A percentile compares a stretch with the other conserved stretches of the same genome.
phyloP scores from a whole-genome alignment of 2,797 vertebrate genomes.

The Oreochromis grahami region DNA sequence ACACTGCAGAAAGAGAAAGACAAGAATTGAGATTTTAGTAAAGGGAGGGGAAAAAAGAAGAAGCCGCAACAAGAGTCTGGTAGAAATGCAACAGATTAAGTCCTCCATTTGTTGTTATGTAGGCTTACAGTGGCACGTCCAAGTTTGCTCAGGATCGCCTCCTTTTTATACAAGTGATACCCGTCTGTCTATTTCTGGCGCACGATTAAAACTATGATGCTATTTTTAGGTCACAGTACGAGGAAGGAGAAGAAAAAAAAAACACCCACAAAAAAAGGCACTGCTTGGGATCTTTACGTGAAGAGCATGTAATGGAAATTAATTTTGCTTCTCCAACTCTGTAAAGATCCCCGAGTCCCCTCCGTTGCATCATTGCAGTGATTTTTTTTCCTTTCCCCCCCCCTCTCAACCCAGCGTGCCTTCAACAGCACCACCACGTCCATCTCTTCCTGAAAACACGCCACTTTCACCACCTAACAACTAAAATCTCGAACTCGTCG shows the following conservation, averaged over 20 bases:
- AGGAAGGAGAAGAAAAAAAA: conserved; percentile 73
- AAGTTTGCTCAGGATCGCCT: conserved; percentile 90
- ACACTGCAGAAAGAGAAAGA: conserved; percentile 54
- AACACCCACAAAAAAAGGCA: conserved; percentile 88
- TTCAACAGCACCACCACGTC: conserved; percentile 55
- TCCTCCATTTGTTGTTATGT: conserved; percentile 85
- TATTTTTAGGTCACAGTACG: conserved; percentile 96
- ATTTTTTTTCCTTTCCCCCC: conserved; percentile 46
- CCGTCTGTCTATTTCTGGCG: conserved; percentile 98
- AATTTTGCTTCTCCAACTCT: conserved; percentile 76
- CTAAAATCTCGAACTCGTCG: conserved; percentile 29
- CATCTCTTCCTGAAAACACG: conserved; percentile 18
- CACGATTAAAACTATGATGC: conserved; percentile 94
- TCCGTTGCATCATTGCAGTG: conserved; percentile 84
- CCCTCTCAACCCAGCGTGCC: conserved; percentile 40
- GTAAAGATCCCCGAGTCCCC: conserved; percentile 74
- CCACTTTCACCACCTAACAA: conserved; percentile 9
- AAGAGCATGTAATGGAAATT: conserved; percentile 86
- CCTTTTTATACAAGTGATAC: conserved; percentile 97
- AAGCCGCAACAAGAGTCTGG: conserved; percentile 37
- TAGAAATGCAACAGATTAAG: conserved; percentile 62
- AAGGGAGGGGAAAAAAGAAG: neutral
- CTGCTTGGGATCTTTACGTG: conserved; percentile 85
- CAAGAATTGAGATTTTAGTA: conserved; percentile 38
- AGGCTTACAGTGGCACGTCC: conserved; percentile 79